These are phyloP conservation scores for Zoanthus sansibaricus DNA, from an alignment of 92 coral and sea anemone genomes.

Conservation along the genomic window DNA sequence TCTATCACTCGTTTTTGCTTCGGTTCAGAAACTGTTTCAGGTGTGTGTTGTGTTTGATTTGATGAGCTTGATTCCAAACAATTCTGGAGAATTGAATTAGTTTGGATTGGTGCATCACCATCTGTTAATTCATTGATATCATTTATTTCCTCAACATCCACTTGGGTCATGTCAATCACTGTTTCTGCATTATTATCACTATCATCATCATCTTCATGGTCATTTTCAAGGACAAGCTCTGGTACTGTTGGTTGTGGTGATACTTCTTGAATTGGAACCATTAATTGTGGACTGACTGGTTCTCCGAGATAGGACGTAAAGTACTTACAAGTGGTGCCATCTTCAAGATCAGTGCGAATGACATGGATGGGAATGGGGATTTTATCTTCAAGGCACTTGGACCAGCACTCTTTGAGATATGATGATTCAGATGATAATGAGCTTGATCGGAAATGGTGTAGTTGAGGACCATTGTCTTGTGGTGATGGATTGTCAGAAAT, in stretches of 20 bases:
- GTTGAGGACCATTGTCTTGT: not conserved
- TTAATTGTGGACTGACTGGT: conserved; percentile 10
- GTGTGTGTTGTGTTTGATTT: not conserved
- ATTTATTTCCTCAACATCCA: conserved; percentile 15
- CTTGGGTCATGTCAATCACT: conserved; percentile 38
- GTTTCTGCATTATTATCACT: conserved; percentile 1
- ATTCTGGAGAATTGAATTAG: not conserved
- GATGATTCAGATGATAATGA: conserved; percentile 27
- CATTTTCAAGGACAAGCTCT: conserved; percentile 19
- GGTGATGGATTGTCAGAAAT: not conserved
- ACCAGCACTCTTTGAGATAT: conserved; percentile 29
- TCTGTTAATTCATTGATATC: conserved; percentile 8
- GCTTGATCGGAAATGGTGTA: conserved; percentile 5
- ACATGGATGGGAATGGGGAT: conserved; percentile 37
- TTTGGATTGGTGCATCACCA: not conserved
- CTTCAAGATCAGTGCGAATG: conserved; percentile 35
- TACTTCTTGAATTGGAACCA: conserved; percentile 3
- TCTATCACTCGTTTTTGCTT: not conserved
- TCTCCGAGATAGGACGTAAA: conserved; percentile 38
- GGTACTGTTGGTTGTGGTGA: conserved; percentile 13
- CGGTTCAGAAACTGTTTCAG: not conserved
- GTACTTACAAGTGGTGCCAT: conserved; percentile 27
- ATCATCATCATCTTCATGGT: not conserved
- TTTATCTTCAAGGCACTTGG: conserved; percentile 29
- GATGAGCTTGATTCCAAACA: not conserved